Base-by-base conservation (phyloP, 2,888 invertebrate species). In the Yponomeuta plumbellus region DNA sequence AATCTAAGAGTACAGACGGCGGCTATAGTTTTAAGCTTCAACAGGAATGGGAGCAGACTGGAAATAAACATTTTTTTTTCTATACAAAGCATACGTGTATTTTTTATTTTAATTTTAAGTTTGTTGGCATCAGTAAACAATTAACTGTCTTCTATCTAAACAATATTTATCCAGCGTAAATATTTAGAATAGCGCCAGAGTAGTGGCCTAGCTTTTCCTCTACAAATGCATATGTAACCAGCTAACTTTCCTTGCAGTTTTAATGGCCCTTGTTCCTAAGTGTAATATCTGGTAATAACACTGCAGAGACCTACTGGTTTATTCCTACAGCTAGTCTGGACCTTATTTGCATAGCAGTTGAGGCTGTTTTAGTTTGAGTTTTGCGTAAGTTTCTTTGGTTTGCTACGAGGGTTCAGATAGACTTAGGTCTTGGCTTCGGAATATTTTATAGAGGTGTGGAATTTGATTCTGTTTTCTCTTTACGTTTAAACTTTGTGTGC, bases 261-360 rank as follows among this genome's bases (percentile, higher is more conserved):
- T 85, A 86, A 88, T 84, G 79, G 81, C 76, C 74, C 80, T 87
- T 84, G 88, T 90, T 89, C 75, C 69, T 86, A 88, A 90, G 88
- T 89, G 85, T 88, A 84, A 85, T 88, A 88, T 88, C 81, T 81
- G 74, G 83, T 80, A 84, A 85, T 85, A 84, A 83, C 82, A 70
- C 73, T 71, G 69, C 72, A 70, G 69, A 26, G 39, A 21, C n/a
- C 39, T 34, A 23, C 59, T 59, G 11, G 22, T 21, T 23, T 59
- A 59, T 13, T 23, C 22, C 22, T 23, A 23, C 59, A 59, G 59
- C 39, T 11, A 34, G 20, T 26, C n/a, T 62, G 39, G 62, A 2
- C 23, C 63, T 64, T 64, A 34, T 62, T 52, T 62, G 34, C 39
- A 26, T 34, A 59, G 34, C 13, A 11, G 22, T 21, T 6, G 39